Percentiles rank a stretch among this genome's conserved stretches.
phyloP scores from a whole-genome alignment of 2,888 invertebrate species.

The Deilephila elpenor region DNA sequence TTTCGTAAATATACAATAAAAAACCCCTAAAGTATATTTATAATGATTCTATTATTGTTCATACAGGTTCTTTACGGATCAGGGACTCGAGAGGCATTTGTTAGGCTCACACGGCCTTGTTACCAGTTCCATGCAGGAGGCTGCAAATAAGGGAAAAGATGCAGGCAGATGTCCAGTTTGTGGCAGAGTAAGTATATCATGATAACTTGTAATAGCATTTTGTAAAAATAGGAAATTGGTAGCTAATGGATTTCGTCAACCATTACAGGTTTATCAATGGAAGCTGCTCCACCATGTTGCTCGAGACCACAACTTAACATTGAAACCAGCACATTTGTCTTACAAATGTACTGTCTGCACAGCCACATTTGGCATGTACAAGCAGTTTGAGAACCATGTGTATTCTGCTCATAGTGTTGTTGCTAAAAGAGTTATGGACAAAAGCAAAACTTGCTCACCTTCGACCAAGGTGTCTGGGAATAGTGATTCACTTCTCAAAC shows the following conservation, averaged over 20 bases:
- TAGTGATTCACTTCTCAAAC: conserved; percentile 85
- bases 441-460: conserved; percentile 61
- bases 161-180: conserved; percentile 97
- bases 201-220: neutral
- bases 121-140: conserved; percentile 97
- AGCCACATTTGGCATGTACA: conserved; percentile 97
- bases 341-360: conserved; percentile 98
- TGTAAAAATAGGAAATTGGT: no score
- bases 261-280: conserved; percentile 94
- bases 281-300: conserved; percentile 96
- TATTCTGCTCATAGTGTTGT: conserved; percentile 97
- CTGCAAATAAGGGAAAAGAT: conserved; percentile 97
- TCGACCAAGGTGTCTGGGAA: conserved; percentile 49
- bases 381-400: conserved; percentile 96
- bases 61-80: conserved; percentile 96
- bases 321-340: conserved; percentile 96
- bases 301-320: conserved; percentile 94
- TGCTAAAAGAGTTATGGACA: conserved; percentile 87
- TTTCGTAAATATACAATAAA: no score
- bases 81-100: conserved; percentile 97
- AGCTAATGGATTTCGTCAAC: neutral
- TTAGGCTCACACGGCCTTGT: conserved; percentile 97
- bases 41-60: conserved; percentile 28
- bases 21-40: neutral
- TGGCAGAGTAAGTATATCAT: conserved; percentile 89